Conservation (phyloP, 2,797 vertebrate species). For the Acropternis orthonyx region DNA sequence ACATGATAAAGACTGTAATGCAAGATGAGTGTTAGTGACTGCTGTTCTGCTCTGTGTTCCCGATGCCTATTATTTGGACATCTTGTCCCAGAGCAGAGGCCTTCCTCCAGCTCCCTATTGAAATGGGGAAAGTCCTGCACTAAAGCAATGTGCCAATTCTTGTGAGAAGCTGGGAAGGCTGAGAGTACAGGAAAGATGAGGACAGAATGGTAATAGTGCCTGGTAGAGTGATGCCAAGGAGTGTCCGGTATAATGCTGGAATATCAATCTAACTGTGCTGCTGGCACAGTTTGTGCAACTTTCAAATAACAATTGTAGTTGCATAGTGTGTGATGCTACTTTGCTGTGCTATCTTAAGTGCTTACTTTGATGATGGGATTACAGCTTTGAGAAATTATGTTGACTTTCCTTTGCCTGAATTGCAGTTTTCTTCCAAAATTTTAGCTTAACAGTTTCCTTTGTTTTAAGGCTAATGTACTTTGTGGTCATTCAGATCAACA, state of each 20-base stretch:
- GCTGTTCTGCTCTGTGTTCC: background rate
- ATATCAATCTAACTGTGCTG: background rate
- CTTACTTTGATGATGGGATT: background rate
- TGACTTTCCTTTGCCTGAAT: background rate
- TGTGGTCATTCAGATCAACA: background rate
- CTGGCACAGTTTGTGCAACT: accelerated
- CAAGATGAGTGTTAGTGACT: background rate
- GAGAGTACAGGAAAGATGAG: background rate
- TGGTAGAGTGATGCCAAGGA: background rate
- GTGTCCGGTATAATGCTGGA: accelerated
- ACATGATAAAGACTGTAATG: background rate
- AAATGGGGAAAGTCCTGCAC: background rate
- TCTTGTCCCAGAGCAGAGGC: background rate
- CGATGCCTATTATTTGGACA: background rate
- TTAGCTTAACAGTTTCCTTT: background rate
- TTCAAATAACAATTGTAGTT: background rate
- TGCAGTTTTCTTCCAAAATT: background rate
- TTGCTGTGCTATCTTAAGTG: background rate
- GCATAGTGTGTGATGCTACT: background rate
- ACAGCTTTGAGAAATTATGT: background rate
- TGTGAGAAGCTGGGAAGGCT: background rate
- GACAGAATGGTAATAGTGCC: background rate
- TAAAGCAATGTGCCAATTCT: background rate
- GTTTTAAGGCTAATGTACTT: background rate
- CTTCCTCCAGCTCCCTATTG: background rate